Evolutionary conservation across 2,888 invertebrate genomes (phyloP), one percentile per base, ranked within the genome.

Genomic region (Watsonalla cultraria): DNA sequence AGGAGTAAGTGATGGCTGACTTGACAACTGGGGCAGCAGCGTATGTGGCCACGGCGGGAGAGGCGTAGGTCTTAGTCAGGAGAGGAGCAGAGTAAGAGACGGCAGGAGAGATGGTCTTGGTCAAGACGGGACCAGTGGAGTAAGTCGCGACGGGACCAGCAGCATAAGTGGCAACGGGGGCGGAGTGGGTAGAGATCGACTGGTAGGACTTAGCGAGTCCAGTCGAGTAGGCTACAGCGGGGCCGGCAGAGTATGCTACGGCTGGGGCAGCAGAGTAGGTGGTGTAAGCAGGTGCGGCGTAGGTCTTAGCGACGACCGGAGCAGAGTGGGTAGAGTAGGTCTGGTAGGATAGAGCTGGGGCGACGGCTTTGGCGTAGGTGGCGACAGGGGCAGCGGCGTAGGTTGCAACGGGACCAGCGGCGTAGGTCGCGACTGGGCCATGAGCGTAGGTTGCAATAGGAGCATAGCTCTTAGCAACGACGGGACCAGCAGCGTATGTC

Each of bases 1-100:
- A 92, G 33, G 90, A 89, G 82, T 92, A 92, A 51, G 86, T 69
- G 47, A 92, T 73, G 53, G 70, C 68, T 51, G 68, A 60, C 56
- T 70, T 70, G 53, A 68, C 64, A 49, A 65, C 56, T n/a, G 72
- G 69, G 11, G 69, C 61, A 9, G 73, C 65, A 24, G 72, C 61
- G 58, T 70, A 66, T 39, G 68, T 70, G 56, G 58, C 66, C n/a
- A 58, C 55, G 5, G 66, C 62, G 13, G 73, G 74, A 42, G 71
- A 66, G 6, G 70, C 64, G 59, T 66, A 73, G 50, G 58, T 55
- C 35, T 64, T 45, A 7, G 70, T 65, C n/a, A 92, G 74, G 69
- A 46, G 51, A 13, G 54, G 58, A 49, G 57, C 53, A 35, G 59
- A 59, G 53, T 61, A 60, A 37, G 54, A 51, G 35, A 59, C 51